phyloP scores from a whole-genome alignment of 2,888 invertebrate genomes.

The Cyclophora albipunctata region DNA sequence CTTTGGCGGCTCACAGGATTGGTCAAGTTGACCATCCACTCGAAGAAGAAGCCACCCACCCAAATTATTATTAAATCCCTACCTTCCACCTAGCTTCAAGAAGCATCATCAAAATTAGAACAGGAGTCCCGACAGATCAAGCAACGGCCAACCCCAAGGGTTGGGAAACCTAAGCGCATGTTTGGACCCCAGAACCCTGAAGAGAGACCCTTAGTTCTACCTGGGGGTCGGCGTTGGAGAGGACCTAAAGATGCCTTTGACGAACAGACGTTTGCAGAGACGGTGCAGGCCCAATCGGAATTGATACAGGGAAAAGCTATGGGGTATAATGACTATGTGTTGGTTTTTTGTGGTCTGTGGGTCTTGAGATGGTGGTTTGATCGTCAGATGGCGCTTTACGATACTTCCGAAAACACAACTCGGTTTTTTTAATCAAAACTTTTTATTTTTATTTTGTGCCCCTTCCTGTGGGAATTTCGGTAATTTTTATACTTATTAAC shows the following conservation, averaged over 20 bases:
- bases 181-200: conserved; percentile 79
- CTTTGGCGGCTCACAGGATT: no score
- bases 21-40: no score
- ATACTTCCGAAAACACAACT: no score
- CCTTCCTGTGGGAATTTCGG: no score
- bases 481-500: no score
- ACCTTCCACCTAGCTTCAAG: conserved; percentile 17
- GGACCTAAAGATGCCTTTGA: conserved; percentile 91
- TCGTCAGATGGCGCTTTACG: no score
- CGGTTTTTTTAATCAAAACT: no score
- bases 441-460: no score
- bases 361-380: no score
- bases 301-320: conserved; percentile 88
- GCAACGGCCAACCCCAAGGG: conserved; percentile 63
- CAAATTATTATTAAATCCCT: no score
- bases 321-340: conserved; percentile 77
- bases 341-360: not conserved
- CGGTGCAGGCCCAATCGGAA: conserved; percentile 89
- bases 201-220: conserved; percentile 82
- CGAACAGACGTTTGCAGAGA: conserved; percentile 91
- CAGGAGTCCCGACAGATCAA: conserved; percentile 59
- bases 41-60: no score
- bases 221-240: conserved; percentile 86
- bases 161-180: conserved; percentile 51
- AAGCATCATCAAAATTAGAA: conserved; percentile 60